Percentiles rank a stretch among this genome's conserved stretches.
Evolutionary conservation across 2,797 vertebrate species (phyloP).

Genomic region (Chrysocyon brachyurus): DNA sequence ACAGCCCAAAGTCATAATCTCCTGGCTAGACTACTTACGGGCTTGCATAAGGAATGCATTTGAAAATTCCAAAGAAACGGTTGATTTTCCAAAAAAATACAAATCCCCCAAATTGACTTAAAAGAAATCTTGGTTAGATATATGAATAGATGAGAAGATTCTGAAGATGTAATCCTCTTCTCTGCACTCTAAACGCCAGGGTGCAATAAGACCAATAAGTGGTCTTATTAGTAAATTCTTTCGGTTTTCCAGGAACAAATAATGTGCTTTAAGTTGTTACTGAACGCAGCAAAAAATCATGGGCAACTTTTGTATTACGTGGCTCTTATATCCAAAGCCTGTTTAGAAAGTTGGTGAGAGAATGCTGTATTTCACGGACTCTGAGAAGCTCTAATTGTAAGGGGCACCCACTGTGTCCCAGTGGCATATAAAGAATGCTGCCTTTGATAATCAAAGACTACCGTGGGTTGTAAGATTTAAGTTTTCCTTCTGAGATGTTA

Average conservation of each 20-base stretch:
- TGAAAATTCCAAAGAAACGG: neutral
- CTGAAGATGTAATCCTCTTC: neutral
- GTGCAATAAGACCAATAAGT: neutral
- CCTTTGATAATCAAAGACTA: neutral
- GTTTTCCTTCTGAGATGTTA: neutral
- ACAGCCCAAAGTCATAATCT: neutral
- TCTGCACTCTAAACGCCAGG: neutral
- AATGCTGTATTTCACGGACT: neutral
- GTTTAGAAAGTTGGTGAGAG: neutral
- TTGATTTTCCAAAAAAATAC: neutral
- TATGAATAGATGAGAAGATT: neutral
- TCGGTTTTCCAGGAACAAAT: conserved; percentile 39
- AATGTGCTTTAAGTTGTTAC: neutral
- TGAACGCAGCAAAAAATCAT: neutral
- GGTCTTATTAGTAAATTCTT: neutral
- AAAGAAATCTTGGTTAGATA: neutral
- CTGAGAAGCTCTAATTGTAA: neutral
- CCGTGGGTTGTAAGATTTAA: neutral
- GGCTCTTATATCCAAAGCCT: neutral
- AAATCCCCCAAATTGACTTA: neutral
- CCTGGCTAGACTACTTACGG: neutral
- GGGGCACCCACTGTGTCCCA: neutral
- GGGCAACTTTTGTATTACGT: neutral
- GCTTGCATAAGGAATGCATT: neutral
- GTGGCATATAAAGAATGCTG: neutral